A percentile compares a stretch with the other conserved stretches of the same genome.
Evolutionary conservation across 2,888 invertebrate genomes (phyloP).

Genomic region (Ligdia adustata): DNA sequence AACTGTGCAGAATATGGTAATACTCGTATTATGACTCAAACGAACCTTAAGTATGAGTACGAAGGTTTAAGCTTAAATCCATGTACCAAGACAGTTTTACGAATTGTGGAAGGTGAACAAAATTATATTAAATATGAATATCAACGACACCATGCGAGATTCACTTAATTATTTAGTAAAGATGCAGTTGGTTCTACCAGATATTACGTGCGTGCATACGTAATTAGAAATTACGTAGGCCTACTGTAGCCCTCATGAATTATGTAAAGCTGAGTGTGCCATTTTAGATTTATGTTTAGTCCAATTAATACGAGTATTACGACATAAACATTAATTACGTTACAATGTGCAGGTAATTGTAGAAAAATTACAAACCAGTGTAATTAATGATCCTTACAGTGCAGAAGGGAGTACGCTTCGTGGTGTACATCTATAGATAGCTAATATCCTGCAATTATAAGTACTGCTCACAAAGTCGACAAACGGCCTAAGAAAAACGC

Average conservation of each 20-base stretch:
- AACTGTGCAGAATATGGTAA: slow-evolving; percentile 5
- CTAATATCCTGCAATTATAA: slow-evolving; percentile 31
- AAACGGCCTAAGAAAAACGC: slow-evolving; percentile 16
- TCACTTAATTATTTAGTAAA: slow-evolving; percentile 5
- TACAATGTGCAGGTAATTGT: slow-evolving; percentile 38
- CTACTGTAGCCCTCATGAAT: slow-evolving; percentile 24
- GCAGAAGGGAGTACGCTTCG: slow-evolving; percentile 23
- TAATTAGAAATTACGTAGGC: too few relatives aligned
- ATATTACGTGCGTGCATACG: not conserved
- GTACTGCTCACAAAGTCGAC: slow-evolving; percentile 25
- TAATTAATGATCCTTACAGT: slow-evolving; percentile 43
- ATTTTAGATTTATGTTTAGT: slow-evolving; percentile 38
- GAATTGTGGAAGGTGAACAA: slow-evolving; percentile 15
- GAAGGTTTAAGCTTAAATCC: slow-evolving; percentile 7
- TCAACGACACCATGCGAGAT: slow-evolving; percentile 1
- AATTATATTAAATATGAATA: slow-evolving; percentile 11
- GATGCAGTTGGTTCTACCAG: not conserved
- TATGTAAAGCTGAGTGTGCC: slow-evolving; percentile 37
- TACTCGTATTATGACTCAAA: slow-evolving; percentile 3
- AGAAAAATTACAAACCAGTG: slow-evolving; percentile 40
- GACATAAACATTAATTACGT: slow-evolving; percentile 36
- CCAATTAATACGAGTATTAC: slow-evolving; percentile 30
- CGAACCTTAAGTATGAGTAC: slow-evolving; percentile 1
- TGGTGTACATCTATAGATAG: slow-evolving; percentile 19
- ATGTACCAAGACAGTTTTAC: slow-evolving; percentile 8